Evolutionary conservation across 2,113 vertebrate genomes (phyloP), one percentile per base, ranked within the genome.

Genomic region (Genyomyrus donnyi): DNA sequence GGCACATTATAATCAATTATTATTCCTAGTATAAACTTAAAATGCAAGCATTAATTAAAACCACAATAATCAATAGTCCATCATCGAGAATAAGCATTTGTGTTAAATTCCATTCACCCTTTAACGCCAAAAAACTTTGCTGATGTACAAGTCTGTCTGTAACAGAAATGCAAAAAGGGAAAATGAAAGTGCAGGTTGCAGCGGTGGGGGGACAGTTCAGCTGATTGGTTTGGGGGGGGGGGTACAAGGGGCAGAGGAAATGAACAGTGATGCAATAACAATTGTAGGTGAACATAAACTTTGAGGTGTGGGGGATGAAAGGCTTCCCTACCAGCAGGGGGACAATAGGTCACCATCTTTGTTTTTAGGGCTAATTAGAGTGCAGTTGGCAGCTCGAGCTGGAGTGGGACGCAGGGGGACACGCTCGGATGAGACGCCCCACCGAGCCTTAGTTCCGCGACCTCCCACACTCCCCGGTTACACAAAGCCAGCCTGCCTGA

Each of bases 231-330:
- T 39, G n/a, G 85, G 19, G 90, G 62, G 62, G 11, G 42, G 80
- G 89, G 11, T n/a, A 6, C 3, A 21, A 35, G 31, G 53, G 53
- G 17, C 53, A 56, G 19, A 21, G 53, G 53, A 56, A 56, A 56
- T 56, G 19, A 56, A 56, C 17, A 2, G 53, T 56, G 53, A 56
- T 9, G 39, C 74, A 86, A 90, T 89, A 24, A 89, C 80, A 91
- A 91, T 91, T 89, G 90, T 90, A 90, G 92, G 93, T 93, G 90
- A 93, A 93, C 88, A 90, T 42, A 46, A 48, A 46, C 50, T 24
- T 9, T 46, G 24, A 11, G 6, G 31, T 21, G 24, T 5, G 27
- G 80, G 27, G 52, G 46, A 90, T 77, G 8, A 87, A 88, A 70
- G 74, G 74, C 13, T 88, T 88, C 27, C 85, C 85, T 90, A n/a